Conservation (phyloP, 2,888 invertebrate genomes). For the Dryomyza anilis region DNA sequence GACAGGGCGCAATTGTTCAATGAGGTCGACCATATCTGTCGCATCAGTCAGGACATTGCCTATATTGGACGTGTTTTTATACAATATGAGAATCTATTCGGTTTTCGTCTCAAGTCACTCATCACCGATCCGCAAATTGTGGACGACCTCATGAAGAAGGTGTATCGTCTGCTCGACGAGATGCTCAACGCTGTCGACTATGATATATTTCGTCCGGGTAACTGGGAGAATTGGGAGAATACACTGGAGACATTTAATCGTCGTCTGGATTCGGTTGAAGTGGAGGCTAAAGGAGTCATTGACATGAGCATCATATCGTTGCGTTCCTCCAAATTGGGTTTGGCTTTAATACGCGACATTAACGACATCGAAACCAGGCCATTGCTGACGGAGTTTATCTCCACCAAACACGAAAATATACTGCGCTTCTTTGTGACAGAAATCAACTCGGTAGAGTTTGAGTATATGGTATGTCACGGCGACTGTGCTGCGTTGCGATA, state of each 20-base stretch:
- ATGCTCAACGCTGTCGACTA: constrained; percentile 80
- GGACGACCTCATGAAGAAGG: constrained; percentile 81
- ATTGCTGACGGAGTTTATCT: constrained; percentile 73
- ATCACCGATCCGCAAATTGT: constrained; percentile 86
- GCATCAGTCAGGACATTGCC: constrained; percentile 79
- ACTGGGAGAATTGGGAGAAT: constrained; percentile 85
- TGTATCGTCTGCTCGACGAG: constrained; percentile 76
- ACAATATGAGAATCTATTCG: constrained; percentile 90
- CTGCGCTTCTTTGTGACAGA: constrained; percentile 86
- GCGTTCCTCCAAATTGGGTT: constrained; percentile 80
- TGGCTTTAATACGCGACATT: constrained; percentile 80
- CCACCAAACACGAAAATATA: constrained; percentile 82
- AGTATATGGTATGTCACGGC: constrained; percentile 72
- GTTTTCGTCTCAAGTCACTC: constrained; percentile 82
- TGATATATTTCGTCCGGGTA: constrained; percentile 78
- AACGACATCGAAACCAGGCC: constrained; percentile 77
- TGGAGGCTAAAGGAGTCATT: constrained; percentile 82
- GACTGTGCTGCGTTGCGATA: neutral
- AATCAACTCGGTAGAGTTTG: constrained; percentile 72
- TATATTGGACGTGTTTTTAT: constrained; percentile 79
- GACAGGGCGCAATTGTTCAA: constrained; percentile 81
- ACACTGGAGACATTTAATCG: constrained; percentile 78
- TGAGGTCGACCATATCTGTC: constrained; percentile 82
- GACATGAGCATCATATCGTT: constrained; percentile 83
- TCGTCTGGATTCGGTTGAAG: constrained; percentile 76